phyloP scores from a whole-genome alignment of 2,888 invertebrate genomes.

The Tachina lurida region DNA sequence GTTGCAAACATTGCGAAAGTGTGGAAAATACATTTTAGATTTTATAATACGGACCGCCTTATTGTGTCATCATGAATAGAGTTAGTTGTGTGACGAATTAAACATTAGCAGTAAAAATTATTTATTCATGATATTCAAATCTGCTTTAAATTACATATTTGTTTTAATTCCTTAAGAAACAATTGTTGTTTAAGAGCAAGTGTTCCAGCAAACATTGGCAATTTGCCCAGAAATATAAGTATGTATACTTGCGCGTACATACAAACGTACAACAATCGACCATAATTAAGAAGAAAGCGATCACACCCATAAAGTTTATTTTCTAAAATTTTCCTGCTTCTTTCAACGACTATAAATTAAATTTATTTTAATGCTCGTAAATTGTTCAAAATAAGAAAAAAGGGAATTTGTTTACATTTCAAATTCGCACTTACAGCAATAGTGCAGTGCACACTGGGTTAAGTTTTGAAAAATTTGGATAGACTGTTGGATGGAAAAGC shows the following conservation, averaged over 20 bases:
- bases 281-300: background rate
- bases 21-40: background rate
- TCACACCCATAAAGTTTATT: slow-evolving; percentile 33
- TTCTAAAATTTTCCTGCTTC: slow-evolving; percentile 14
- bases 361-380: slow-evolving; percentile 29
- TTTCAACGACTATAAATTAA: slow-evolving; percentile 47
- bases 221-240: background rate
- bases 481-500: background rate
- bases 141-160: background rate
- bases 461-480: background rate
- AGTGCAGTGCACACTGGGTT: background rate
- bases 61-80: background rate
- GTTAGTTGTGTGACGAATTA: too few species aligned
- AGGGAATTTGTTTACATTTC: slow-evolving; percentile 31
- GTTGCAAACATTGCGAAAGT: background rate
- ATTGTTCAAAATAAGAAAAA: slow-evolving; percentile 15
- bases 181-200: slow-evolving; percentile 5
- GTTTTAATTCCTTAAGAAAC: background rate
- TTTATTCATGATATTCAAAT: too few species aligned
- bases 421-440: background rate
- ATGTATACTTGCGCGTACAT: too few species aligned
- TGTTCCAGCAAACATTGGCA: slow-evolving; percentile 18
- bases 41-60: too few species aligned
- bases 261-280: background rate
- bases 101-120: too few species aligned